Conservation (phyloP, 2,113 vertebrate genomes). For the Podiceps cristatus region DNA sequence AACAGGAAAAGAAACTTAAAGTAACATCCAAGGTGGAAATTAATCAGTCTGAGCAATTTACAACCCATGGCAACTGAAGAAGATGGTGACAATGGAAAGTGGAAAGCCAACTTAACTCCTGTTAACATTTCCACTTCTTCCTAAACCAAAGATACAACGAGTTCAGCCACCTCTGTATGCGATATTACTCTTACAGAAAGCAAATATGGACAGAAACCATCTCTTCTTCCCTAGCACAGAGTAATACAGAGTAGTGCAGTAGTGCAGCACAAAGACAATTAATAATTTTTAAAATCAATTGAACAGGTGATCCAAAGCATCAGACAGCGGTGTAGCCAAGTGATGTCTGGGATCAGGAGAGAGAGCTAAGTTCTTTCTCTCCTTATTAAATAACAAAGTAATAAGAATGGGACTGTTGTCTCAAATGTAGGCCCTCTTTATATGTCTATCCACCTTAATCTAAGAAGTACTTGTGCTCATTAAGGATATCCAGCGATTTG, state of each 20-base stretch:
- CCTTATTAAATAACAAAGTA: background rate
- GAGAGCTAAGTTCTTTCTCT: background rate
- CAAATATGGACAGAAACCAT: background rate
- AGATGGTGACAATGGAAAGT: background rate
- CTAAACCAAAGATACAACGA: background rate
- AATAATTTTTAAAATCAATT: background rate
- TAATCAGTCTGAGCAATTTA: background rate
- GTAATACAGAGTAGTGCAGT: background rate
- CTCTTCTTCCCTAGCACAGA: background rate
- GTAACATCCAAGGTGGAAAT: background rate
- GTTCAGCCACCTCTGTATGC: background rate
- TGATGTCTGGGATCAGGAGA: background rate
- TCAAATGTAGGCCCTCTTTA: background rate
- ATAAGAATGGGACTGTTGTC: background rate
- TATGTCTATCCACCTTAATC: background rate
- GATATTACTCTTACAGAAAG: background rate
- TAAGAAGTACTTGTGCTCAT: background rate
- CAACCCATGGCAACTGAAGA: background rate
- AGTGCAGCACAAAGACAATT: background rate
- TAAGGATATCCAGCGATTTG: background rate
- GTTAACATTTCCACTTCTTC: background rate
- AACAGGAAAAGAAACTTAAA: background rate
- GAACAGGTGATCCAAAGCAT: background rate
- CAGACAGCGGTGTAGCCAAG: background rate
- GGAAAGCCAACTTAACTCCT: background rate